These are phyloP conservation scores for Alfaro cultratus DNA, from an alignment of 2,797 vertebrate genomes.

Conservation along the genomic window DNA sequence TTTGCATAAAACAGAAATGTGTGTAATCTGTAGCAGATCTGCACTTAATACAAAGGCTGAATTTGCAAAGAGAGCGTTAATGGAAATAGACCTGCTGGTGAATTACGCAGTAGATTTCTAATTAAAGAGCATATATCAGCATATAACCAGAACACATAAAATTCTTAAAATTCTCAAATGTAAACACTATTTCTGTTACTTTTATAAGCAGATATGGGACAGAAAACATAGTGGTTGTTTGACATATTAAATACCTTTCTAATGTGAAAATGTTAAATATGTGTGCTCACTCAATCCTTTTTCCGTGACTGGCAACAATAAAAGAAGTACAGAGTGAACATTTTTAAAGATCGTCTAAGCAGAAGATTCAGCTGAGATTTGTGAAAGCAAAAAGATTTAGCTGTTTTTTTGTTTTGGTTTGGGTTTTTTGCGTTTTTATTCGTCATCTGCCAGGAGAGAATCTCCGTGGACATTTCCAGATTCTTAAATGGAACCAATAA, in stretches of 20 bases:
- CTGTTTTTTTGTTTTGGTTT: neutral
- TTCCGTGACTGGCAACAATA: neutral
- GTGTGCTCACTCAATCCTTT: neutral
- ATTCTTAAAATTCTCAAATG: neutral
- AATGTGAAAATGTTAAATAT: neutral
- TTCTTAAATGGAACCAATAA: neutral
- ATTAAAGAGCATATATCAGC: neutral
- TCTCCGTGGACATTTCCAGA: neutral
- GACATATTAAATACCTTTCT: neutral
- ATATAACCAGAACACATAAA: neutral
- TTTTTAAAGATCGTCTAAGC: neutral
- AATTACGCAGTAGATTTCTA: neutral
- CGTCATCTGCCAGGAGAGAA: neutral
- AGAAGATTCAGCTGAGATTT: neutral
- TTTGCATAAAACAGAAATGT: neutral
- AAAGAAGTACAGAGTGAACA: neutral
- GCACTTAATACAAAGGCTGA: neutral
- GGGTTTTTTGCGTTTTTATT: neutral
- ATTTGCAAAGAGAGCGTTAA: neutral
- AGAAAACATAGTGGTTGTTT: neutral
- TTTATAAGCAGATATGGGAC: neutral
- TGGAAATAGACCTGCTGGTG: neutral
- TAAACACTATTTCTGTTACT: neutral
- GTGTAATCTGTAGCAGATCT: neutral
- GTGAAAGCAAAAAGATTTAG: neutral